Percentiles rank a stretch among this genome's conserved stretches.
These are phyloP conservation scores for Motacilla alba DNA, from an alignment of 2,113 vertebrate genomes.

Conservation along the genomic window DNA sequence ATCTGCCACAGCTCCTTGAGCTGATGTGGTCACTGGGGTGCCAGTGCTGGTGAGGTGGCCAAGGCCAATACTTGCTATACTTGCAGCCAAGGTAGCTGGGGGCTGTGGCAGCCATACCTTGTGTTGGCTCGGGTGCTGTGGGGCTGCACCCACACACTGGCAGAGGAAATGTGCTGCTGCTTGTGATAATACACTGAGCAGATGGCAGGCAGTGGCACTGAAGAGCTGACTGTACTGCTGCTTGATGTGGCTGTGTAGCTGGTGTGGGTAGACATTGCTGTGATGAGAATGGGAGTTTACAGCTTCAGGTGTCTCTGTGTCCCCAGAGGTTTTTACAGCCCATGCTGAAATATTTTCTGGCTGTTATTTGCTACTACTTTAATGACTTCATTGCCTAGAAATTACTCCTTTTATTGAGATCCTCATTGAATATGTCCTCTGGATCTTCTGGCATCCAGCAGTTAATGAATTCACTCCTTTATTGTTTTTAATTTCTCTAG, in stretches of 20 bases:
- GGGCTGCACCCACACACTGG: neutral
- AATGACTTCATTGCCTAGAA: neutral
- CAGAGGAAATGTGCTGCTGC: neutral
- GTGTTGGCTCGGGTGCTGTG: neutral
- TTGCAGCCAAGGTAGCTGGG: neutral
- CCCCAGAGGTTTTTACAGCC: neutral
- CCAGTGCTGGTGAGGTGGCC: neutral
- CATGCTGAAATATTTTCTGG: neutral
- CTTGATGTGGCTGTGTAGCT: neutral
- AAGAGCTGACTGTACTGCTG: neutral
- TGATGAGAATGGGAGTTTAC: neutral
- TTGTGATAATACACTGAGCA: neutral
- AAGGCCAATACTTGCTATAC: neutral
- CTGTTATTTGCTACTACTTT: neutral
- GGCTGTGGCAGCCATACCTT: neutral
- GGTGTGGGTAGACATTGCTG: neutral
- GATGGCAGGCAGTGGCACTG: neutral
- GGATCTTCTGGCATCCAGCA: neutral
- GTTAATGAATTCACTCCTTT: neutral
- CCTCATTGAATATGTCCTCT: neutral
- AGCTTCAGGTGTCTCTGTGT: neutral
- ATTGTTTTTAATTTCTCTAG: neutral
- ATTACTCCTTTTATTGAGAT: neutral
- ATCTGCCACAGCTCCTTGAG: neutral
- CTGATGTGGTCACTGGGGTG: neutral